These are phyloP conservation scores for Merluccius polli DNA, from an alignment of 2,797 vertebrate genomes.

Conservation along the genomic window DNA sequence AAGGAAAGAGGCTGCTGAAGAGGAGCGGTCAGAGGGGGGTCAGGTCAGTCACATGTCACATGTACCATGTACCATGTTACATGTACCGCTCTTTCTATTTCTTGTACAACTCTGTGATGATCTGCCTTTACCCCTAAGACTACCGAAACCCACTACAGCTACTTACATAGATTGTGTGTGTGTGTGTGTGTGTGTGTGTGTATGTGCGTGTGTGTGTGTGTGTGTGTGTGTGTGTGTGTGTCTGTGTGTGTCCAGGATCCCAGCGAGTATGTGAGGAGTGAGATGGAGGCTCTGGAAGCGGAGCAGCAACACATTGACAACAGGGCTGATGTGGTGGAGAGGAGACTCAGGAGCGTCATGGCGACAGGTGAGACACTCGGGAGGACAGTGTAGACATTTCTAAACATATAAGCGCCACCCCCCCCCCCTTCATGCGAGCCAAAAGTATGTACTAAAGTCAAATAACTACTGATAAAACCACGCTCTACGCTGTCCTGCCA, in stretches of 20 bases:
- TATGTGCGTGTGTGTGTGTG: neutral
- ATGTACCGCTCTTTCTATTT: too few relatives aligned
- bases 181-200: neutral
- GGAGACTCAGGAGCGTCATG: slow-evolving; percentile 81
- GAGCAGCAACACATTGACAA: slow-evolving; percentile 85
- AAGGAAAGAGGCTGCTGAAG: slow-evolving; percentile 29
- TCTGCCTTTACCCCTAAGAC: too few relatives aligned
- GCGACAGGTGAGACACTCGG: slow-evolving; percentile 70
- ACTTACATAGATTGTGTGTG: too few relatives aligned
- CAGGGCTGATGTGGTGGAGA: slow-evolving; percentile 81
- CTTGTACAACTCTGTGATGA: too few relatives aligned
- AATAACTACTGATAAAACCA: too few relatives aligned
- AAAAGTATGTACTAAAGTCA: too few relatives aligned
- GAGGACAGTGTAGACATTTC: neutral
- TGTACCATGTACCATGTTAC: too few relatives aligned
- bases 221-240: slow-evolving; percentile 13
- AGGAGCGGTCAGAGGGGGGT: slow-evolving; percentile 48
- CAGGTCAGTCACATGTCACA: slow-evolving; percentile 59
- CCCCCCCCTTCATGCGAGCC: too few relatives aligned
- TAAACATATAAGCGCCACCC: neutral
- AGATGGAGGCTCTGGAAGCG: slow-evolving; percentile 82
- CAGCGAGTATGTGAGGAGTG: slow-evolving; percentile 83
- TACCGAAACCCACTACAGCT: too few relatives aligned
- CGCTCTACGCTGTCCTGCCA: too few relatives aligned
- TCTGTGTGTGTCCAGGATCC: slow-evolving; percentile 68